These are phyloP conservation scores for Aldabrachelys gigantea DNA, from an alignment of 2,113 vertebrate species.

Conservation along the genomic window DNA sequence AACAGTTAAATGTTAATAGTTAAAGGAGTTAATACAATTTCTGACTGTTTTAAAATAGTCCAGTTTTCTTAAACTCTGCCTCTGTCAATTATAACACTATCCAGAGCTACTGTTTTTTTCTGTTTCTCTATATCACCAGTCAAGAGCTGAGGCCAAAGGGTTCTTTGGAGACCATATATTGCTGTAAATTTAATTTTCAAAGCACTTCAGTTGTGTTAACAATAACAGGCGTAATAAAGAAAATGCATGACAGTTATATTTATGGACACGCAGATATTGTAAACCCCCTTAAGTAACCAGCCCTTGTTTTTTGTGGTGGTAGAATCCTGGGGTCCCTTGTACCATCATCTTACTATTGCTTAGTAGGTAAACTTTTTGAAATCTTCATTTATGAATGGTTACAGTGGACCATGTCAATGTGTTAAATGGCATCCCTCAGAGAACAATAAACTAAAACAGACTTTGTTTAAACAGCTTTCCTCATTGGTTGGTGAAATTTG, in stretches of 20 bases:
- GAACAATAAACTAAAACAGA: not conserved
- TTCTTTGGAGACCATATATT: not conserved
- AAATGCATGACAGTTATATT: not conserved
- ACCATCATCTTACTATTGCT: not conserved
- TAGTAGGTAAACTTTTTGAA: not conserved
- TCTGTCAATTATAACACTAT: accelerated
- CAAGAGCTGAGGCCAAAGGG: not conserved
- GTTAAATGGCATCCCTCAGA: not conserved
- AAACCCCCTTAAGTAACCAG: not conserved
- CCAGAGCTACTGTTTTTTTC: not conserved
- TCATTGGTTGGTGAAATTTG: not conserved
- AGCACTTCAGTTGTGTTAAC: not conserved
- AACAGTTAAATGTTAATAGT: not conserved
- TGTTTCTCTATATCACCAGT: not conserved
- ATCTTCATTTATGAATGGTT: not conserved
- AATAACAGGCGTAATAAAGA: not conserved
- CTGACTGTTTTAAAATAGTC: not conserved
- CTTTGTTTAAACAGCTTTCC: slow-evolving; percentile 14
- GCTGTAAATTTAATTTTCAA: not conserved
- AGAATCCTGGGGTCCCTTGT: not conserved
- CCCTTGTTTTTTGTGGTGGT: not conserved
- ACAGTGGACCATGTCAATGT: not conserved
- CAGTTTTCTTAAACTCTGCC: not conserved
- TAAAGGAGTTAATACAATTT: not conserved
- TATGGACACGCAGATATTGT: accelerated